These are phyloP conservation scores for Regulus satrapa DNA, from an alignment of 2,113 vertebrate genomes.

Conservation along the genomic window DNA sequence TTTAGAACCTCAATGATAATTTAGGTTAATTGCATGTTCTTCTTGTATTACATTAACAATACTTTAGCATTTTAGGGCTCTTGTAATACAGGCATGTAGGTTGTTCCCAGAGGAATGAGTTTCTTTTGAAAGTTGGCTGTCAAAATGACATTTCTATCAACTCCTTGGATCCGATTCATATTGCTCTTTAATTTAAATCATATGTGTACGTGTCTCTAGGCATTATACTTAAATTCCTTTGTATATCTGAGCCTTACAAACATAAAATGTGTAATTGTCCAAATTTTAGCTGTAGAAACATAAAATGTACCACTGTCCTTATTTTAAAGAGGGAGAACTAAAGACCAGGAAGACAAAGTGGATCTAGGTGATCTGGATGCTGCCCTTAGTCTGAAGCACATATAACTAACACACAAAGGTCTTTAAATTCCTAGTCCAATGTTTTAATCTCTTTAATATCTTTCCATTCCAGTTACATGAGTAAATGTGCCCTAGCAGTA, in stretches of 20 bases:
- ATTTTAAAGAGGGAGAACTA: neutral
- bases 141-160: neutral
- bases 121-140: neutral
- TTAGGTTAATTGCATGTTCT: neutral
- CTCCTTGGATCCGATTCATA: neutral
- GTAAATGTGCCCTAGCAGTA: neutral
- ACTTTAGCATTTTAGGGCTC: neutral
- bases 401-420: neutral
- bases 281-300: neutral
- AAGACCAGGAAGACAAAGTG: neutral
- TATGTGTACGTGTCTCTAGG: accelerated
- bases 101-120: neutral
- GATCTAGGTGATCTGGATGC: neutral
- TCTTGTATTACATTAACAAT: neutral
- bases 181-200: neutral
- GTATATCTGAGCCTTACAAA: neutral
- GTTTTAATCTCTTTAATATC: neutral
- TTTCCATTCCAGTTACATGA: neutral
- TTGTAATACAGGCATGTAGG: neutral
- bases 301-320: neutral
- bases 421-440: neutral
- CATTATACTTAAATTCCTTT: neutral
- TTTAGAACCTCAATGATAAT: neutral
- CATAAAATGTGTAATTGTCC: neutral
- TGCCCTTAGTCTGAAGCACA: neutral